Percentiles rank a stretch among this genome's conserved stretches.
Conservation (phyloP, 2,888 invertebrate species). For the Agrilus cyanescens region DNA sequence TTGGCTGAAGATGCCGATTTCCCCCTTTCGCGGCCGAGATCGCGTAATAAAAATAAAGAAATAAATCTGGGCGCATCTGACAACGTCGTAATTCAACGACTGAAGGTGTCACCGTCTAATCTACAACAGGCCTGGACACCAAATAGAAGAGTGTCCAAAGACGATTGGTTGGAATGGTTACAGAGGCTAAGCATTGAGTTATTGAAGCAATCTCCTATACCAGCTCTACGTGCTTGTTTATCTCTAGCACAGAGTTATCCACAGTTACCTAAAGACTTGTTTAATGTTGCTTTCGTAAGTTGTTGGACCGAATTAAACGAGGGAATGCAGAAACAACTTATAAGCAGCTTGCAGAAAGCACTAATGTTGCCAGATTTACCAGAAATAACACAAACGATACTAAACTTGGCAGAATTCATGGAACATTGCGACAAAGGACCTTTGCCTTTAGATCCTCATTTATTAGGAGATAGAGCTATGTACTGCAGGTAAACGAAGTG, state of each 20-base stretch:
- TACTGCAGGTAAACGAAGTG: constrained; percentile 55
- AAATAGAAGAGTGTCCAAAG: constrained; percentile 84
- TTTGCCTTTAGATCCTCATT: constrained; percentile 74
- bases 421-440: constrained; percentile 97
- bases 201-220: constrained; percentile 90
- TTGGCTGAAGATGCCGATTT: constrained; percentile 65
- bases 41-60: constrained; percentile 57
- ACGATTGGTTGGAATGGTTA: constrained; percentile 98
- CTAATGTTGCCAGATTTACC: constrained; percentile 87
- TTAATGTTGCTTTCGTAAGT: constrained; percentile 97
- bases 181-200: constrained; percentile 83
- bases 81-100: constrained; percentile 62
- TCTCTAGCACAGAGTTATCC: constrained; percentile 89
- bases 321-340: constrained; percentile 69
- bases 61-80: constrained; percentile 52
- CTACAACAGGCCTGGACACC: constrained; percentile 88
- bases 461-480: constrained; percentile 90
- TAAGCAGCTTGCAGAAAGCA: constrained; percentile 78
- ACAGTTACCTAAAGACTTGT: constrained; percentile 88
- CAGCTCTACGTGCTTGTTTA: constrained; percentile 83
- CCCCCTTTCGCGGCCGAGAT: constrained; percentile 47
- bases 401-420: constrained; percentile 98
- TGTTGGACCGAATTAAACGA: constrained; percentile 94
- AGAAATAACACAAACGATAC: constrained; percentile 89
- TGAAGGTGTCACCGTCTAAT: constrained; percentile 73